Evolutionary conservation across 2,113 vertebrate genomes (phyloP), one percentile per base, ranked within the genome.

Genomic region (Dipodomys merriami): DNA sequence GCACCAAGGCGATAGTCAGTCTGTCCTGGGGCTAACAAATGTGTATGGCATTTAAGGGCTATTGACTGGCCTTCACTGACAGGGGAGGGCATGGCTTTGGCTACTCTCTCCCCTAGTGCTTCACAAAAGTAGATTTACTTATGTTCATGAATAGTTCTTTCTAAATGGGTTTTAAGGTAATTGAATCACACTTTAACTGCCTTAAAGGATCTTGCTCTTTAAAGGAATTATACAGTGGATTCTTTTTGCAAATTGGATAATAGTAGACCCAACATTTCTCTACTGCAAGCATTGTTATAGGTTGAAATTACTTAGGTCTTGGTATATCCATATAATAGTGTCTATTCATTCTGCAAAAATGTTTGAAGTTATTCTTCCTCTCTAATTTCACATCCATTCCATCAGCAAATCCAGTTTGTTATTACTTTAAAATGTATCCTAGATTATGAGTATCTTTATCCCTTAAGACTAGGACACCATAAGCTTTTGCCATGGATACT

Each of bases 121-220:
- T 82, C 89, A 87, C 65, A 49, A 69, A 91, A 94, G 39, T 74
- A 13, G 30, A 84, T 91, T 93, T 86, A 93, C 71, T 88, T 88
- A 80, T 16, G 30, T 78, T 85, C 19, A n/a, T 65, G 2, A 93
- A 93, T 86, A 95, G 94, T 88, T 92, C 57, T 86, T 73, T 86
- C 67, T 81, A 91, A 92, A 81, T 91, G 81, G 77, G 83, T 88
- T 92, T 94, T 73, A 73, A 81, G 91, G 94, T 92, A 95, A 96
- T 62, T 92, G 83, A 96, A 94, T 92, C 78, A 83, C 62, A 91
- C 29, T 95, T 92, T 83, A 93, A 90, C 79, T 91, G 86, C 94
- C 62, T 62, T 69, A 68, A 91, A 95, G 62, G 68, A 91, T 81
- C 72, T 94, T 81, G 33, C 86, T 81, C 62, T 90, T 88, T 83